phyloP scores from a whole-genome alignment of 2,888 invertebrate species.

The Polydrusus cervinus region DNA sequence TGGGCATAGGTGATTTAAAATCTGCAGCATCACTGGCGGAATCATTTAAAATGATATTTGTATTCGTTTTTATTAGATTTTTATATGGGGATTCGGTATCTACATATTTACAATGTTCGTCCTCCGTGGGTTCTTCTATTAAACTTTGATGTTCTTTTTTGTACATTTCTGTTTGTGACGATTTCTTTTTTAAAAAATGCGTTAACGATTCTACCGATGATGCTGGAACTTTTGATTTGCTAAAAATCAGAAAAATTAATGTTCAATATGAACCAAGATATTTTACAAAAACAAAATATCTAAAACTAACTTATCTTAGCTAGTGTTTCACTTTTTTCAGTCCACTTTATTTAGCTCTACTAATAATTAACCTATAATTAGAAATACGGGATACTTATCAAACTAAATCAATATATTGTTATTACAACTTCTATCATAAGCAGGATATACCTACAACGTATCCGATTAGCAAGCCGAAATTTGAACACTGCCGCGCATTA shows the following conservation, averaged over 20 bases:
- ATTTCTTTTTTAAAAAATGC: conserved; percentile 3
- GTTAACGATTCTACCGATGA: conserved; percentile 38
- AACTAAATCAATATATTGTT: too few species aligned
- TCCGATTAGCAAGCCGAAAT: too few species aligned
- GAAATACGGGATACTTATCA: too few species aligned
- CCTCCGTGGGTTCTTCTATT: conserved; percentile 29
- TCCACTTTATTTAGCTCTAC: too few species aligned
- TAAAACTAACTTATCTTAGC: too few species aligned
- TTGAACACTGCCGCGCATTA: too few species aligned
- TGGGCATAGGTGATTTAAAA: conserved; percentile 63
- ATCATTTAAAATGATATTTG: conserved; percentile 39
- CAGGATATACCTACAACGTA: too few species aligned
- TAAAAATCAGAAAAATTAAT: conserved; percentile 19
- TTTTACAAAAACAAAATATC: too few species aligned
- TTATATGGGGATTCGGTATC: conserved; percentile 61
- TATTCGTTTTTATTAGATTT: conserved; percentile 57
- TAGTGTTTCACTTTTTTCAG: too few species aligned
- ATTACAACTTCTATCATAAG: too few species aligned
- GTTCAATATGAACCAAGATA: background rate
- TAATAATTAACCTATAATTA: too few species aligned
- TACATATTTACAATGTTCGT: background rate
- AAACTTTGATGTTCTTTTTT: background rate
- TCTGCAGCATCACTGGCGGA: conserved; percentile 60
- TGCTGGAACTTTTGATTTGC: conserved; percentile 15
- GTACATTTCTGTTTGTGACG: conserved; percentile 9